phyloP scores from a whole-genome alignment of 2,113 vertebrate genomes.

The Taurulus bubalis region DNA sequence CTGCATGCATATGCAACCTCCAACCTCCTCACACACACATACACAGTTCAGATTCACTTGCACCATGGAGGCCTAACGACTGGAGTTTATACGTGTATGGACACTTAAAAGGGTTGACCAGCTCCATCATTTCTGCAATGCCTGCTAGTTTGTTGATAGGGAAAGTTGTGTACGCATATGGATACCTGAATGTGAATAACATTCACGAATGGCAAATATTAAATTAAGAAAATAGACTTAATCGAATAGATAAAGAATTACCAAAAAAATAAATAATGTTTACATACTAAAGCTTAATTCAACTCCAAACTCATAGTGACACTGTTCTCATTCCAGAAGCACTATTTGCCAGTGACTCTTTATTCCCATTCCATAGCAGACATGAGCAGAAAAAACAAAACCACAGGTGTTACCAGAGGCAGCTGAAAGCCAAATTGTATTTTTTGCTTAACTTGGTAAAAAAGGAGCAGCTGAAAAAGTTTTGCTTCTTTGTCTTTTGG shows the following conservation, averaged over 20 bases:
- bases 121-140: slow-evolving; percentile 54
- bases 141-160: slow-evolving; percentile 15
- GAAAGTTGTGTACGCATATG: background rate
- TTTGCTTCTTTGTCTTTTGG: too few species aligned
- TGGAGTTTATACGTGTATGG: slow-evolving; percentile 64
- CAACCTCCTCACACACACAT: slow-evolving; percentile 10
- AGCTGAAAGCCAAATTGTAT: background rate
- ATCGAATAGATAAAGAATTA: background rate
- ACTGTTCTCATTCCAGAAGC: background rate
- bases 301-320: background rate
- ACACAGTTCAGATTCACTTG: slow-evolving; percentile 24
- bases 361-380: background rate
- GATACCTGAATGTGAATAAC: background rate
- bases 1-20: slow-evolving; percentile 50
- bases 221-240: background rate
- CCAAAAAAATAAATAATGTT: background rate
- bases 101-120: slow-evolving; percentile 59
- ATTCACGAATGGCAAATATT: background rate
- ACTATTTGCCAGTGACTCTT: background rate
- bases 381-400: background rate
- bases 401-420: background rate
- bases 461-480: background rate
- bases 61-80: slow-evolving; percentile 57
- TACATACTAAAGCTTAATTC: background rate
- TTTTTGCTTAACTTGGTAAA: background rate